These are phyloP conservation scores for Rhabdornis inornatus DNA, from an alignment of 2,113 vertebrate genomes.

Conservation along the genomic window DNA sequence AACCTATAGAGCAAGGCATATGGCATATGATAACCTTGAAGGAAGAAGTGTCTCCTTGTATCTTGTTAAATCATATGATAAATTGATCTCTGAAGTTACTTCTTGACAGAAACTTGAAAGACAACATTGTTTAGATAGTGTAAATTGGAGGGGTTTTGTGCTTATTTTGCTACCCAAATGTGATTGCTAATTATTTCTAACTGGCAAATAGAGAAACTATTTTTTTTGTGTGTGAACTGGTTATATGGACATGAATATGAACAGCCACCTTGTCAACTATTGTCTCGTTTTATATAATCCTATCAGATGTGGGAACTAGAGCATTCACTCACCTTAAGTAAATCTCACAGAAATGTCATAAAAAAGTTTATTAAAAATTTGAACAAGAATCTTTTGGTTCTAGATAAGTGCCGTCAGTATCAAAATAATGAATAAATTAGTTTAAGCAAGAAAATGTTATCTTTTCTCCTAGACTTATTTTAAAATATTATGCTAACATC, in stretches of 20 bases:
- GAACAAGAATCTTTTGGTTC: neutral
- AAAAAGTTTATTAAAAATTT: neutral
- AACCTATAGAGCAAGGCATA: slow-evolving; percentile 30
- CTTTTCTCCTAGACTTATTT: neutral
- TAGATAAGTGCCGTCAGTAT: neutral
- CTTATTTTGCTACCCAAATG: neutral
- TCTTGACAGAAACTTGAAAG: neutral
- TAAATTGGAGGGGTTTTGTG: neutral
- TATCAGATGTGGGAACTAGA: neutral
- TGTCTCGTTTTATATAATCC: neutral
- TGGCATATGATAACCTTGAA: slow-evolving; percentile 47
- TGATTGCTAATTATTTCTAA: neutral
- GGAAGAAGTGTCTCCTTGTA: neutral
- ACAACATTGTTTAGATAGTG: neutral
- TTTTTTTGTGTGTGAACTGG: neutral
- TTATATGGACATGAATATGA: neutral
- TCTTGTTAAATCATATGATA: neutral
- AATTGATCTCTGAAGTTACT: neutral
- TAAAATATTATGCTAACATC: neutral
- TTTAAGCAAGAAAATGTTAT: neutral
- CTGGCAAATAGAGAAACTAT: neutral
- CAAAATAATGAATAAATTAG: neutral
- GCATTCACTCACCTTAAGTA: neutral
- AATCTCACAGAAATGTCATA: neutral
- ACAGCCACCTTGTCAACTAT: neutral